phyloP scores from a whole-genome alignment of 2,797 vertebrate genomes.

The Hephaestus fuliginosus region DNA sequence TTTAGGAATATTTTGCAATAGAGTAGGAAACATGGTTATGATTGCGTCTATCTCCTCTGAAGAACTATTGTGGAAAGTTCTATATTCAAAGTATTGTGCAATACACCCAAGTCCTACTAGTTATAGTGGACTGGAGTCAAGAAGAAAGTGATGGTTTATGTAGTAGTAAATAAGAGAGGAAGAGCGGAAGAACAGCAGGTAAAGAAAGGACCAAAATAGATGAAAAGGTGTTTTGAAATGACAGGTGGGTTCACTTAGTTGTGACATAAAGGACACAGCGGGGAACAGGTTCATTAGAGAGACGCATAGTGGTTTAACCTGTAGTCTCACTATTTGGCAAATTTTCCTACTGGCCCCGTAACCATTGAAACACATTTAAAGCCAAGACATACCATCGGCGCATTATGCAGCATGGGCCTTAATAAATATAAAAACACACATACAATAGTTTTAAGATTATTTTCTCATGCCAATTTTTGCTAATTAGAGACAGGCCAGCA shows the following conservation, averaged over 20 bases:
- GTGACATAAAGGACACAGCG: conserved; percentile 18
- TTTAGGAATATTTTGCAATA: background rate
- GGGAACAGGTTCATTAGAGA: background rate
- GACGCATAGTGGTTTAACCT: too few species aligned
- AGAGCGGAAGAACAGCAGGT: conserved; percentile 34
- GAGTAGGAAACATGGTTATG: background rate
- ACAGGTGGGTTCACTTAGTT: conserved; percentile 39
- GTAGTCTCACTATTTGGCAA: background rate
- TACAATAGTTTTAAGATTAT: background rate
- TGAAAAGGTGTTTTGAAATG: conserved; percentile 16
- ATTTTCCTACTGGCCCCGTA: background rate
- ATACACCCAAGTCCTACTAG: background rate
- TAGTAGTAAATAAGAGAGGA: conserved; percentile 37
- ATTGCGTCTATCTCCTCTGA: background rate
- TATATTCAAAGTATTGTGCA: background rate
- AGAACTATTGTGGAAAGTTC: background rate
- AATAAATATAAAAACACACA: background rate
- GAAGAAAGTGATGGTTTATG: conserved; percentile 34
- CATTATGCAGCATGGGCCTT: background rate
- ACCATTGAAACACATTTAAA: background rate
- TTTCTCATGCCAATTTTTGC: conserved; percentile 8
- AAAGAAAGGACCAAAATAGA: conserved; percentile 42
- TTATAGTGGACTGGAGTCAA: background rate
- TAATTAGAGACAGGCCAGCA: conserved; percentile 28
- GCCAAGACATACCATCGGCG: background rate